Base-by-base conservation (phyloP, 2,797 vertebrate species). In the Echiichthys vipera region DNA sequence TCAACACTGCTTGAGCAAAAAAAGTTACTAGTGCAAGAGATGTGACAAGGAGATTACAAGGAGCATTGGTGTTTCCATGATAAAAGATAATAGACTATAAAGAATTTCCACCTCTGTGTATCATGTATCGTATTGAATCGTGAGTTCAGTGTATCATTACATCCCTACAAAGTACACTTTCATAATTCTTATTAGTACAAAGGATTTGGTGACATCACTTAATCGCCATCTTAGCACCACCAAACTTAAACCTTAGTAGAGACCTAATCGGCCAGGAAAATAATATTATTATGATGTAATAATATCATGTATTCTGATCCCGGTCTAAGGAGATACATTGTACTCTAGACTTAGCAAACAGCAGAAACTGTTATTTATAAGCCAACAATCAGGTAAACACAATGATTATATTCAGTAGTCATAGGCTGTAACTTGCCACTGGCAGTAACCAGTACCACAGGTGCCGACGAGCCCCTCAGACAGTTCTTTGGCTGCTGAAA, bases 381-480 rank as follows among this genome's bases (percentile, higher is more conserved):
- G 1, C n/a, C 22, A 55, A 29, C 17, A 63, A 66, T 56, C 29
- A 54, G 20, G 39, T 36, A 20, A 24, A 20, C 66, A 59, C 27
- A 17, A 7, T 11, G 5, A 29, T 54, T 39, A 49, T 67, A 40
- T 74, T 78, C 55, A 65, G 55, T 27, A 22, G 29, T 71, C 39
- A 71, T 36, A 43, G 27, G 20, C 62, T 50, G 49, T 30, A 70
- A 62, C 15, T 50, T 40, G 43, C 43, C 56, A 50, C 53, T 43
- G 64, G 42, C 53, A 54, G 36, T 49, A 40, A 46, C 17, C 29
- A 30, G 45, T 32, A 53, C 24, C 39, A 10, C 54, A 42, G 24
- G 57, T 53, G 59, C 29, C 63, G 18, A 62, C 18, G 25, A 71
- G 74, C 20, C 84, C 76, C 80, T 65, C 30, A 64, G 82, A 80